phyloP scores from a whole-genome alignment of 2,797 vertebrate species.

The Sebastes taczanowskii region DNA sequence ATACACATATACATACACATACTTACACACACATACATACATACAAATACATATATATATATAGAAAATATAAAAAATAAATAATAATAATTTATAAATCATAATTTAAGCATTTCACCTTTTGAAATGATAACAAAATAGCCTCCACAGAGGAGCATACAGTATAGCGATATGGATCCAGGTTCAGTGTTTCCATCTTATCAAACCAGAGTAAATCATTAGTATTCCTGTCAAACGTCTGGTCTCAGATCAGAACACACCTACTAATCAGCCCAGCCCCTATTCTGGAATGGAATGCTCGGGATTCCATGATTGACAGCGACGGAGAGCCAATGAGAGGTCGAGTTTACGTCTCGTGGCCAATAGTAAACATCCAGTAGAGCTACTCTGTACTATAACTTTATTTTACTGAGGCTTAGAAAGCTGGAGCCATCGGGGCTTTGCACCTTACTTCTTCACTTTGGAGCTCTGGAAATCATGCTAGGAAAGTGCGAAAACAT shows the following conservation, averaged over 20 bases:
- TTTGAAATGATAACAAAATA: not conserved
- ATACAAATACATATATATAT: no score
- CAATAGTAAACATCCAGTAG: conserved; percentile 60
- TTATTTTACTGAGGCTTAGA: conserved; percentile 42
- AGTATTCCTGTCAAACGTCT: not conserved
- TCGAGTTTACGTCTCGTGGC: conserved; percentile 22
- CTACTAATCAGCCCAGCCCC: conserved; percentile 21
- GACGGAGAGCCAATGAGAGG: conserved; percentile 62
- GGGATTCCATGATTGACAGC: conserved; percentile 62
- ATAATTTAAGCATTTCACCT: not conserved
- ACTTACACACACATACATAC: accelerated
- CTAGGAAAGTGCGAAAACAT: conserved; percentile 40
- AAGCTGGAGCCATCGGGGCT: conserved; percentile 17
- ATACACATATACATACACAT: no score
- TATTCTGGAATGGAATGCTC: conserved; percentile 61
- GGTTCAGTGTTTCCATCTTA: not conserved
- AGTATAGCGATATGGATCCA: not conserved
- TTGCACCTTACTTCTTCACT: conserved; percentile 48
- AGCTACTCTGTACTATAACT: conserved; percentile 27
- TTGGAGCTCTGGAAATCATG: conserved; percentile 72
- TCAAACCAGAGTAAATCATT: not conserved
- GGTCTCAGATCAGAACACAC: conserved; percentile 42
- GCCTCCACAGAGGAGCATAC: not conserved
- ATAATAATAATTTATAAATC: no score
- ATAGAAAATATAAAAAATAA: no score